phyloP scores from a whole-genome alignment of 2,797 vertebrate genomes.

The Falco concolor region DNA sequence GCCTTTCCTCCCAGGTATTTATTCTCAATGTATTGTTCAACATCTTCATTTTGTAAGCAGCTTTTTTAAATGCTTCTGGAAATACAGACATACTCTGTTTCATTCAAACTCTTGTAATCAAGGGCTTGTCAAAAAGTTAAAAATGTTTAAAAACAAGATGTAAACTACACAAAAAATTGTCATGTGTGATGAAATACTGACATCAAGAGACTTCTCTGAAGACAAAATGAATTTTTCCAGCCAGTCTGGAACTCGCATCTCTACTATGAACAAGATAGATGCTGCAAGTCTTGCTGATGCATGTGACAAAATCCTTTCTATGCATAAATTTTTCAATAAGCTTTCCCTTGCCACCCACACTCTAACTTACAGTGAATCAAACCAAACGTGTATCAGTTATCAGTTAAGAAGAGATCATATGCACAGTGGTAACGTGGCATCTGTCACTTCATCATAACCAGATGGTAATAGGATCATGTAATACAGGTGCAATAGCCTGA shows the following conservation, averaged over 20 bases:
- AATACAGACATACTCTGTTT: not conserved
- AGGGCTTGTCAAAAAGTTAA: not conserved
- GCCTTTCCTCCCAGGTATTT: not conserved
- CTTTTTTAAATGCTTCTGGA: not conserved
- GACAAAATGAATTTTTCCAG: not conserved
- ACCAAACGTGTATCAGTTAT: not conserved
- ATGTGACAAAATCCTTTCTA: not conserved
- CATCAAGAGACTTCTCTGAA: not conserved
- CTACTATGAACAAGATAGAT: not conserved
- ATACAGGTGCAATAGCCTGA: not conserved
- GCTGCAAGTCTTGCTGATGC: not conserved
- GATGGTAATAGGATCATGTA: not conserved
- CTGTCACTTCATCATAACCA: not conserved
- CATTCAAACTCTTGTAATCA: not conserved
- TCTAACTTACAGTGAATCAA: not conserved
- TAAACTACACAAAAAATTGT: not conserved
- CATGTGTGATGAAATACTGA: not conserved
- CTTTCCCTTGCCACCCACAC: not conserved
- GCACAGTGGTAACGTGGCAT: not conserved
- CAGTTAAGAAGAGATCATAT: not conserved
- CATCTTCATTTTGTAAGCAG: not conserved
- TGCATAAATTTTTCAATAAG: not conserved
- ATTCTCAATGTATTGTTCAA: not conserved
- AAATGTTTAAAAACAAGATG: not conserved
- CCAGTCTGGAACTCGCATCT: not conserved